Base-by-base conservation (phyloP, 2,113 vertebrate species). In the Chaetops frenatus region DNA sequence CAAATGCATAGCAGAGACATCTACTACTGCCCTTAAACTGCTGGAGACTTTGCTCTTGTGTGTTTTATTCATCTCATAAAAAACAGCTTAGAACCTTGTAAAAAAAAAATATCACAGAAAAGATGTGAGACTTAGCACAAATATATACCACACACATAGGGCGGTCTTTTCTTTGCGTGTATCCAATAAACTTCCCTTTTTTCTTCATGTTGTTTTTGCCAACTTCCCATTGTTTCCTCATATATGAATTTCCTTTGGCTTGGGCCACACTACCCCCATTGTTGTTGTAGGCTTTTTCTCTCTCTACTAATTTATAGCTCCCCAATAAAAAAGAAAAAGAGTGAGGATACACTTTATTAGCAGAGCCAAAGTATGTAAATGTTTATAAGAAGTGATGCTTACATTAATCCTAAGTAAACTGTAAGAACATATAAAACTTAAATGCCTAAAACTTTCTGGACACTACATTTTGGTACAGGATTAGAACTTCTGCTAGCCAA, bases 11-110 rank as follows among this genome's bases (percentile, higher is more conserved):
- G 89, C 72, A 61, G 65, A 96, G 80, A 36, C 94, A 95, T 73
- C 80, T 81, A 74, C 92, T 90, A 73, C 40, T 79, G 44, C 82
- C 86, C 93, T 92, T 89, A 94, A 95, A 77, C 56, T 95, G 62
- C 85, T 96, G 92, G 78, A 97, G 79, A 64, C 77, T 86, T 92
- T 67, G 78, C 89, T 96, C 79, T 95, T 93, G 86, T 93, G 97
- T 81, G 78, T 96, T 96, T 96, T 92, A 97, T 92, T 95, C 69
- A 86, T 92, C 93, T 95, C 72, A 94, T 97, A 97, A 96, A 97
- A 96, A 95, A 90, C 95, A 95, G 91, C 82, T 94, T 96, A 96
- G 96, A 96, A 91, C 72, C 79, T 97, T 95, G 93, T 95, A 91
- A 90, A 96, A 96, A 95, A 88, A 71, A 36, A 82, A 54, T 58